A percentile compares a stretch with the other conserved stretches of the same genome.
phyloP scores from a whole-genome alignment of 2,888 invertebrate genomes.

The Drosophila acutilabella region DNA sequence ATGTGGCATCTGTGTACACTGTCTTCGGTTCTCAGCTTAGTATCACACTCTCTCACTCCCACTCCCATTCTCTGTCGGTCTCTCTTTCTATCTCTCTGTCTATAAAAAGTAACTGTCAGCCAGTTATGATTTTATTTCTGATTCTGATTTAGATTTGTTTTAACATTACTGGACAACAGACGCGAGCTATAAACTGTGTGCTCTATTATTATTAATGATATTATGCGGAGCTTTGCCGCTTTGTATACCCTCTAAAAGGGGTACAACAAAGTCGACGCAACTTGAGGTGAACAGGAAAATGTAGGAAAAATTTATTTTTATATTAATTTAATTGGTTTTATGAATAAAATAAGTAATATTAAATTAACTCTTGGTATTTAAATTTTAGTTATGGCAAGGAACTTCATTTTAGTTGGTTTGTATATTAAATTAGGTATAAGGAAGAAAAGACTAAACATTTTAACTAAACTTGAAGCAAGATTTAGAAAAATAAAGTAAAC shows the following conservation, averaged over 20 bases:
- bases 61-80: neutral
- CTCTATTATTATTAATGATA: constrained; percentile 68
- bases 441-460: too few species aligned
- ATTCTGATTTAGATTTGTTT: constrained; percentile 51
- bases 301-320: too few species aligned
- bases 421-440: too few species aligned
- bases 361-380: too few species aligned
- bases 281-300: too few species aligned
- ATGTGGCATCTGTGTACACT: constrained; percentile 24
- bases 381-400: too few species aligned
- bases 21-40: constrained; percentile 25
- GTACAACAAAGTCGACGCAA: too few species aligned
- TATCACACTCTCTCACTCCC: constrained; percentile 21
- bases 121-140: constrained; percentile 17
- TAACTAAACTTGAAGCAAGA: too few species aligned
- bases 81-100: constrained; percentile 24
- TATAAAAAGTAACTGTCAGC: constrained; percentile 14
- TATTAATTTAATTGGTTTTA: too few species aligned
- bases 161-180: constrained; percentile 46
- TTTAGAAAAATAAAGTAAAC: too few species aligned
- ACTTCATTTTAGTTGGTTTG: too few species aligned
- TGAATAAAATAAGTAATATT: too few species aligned
- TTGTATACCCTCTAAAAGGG: constrained; percentile 18
- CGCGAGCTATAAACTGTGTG: constrained; percentile 26
- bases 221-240: constrained; percentile 52